Base-by-base conservation (phyloP, 2,113 vertebrate species). In the Podiceps cristatus region DNA sequence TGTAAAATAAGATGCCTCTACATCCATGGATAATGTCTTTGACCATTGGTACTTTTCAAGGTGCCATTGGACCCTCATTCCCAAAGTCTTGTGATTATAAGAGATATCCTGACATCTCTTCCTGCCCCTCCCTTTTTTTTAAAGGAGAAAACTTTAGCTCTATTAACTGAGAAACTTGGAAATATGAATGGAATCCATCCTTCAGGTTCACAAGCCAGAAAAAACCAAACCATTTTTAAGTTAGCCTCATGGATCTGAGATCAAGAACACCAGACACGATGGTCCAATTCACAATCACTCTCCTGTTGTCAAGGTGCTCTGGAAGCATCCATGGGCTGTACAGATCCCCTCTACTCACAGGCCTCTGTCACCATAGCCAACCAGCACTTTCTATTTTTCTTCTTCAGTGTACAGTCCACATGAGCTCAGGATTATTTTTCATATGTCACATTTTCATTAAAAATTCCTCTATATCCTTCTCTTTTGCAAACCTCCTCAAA, bases 11-110 rank as follows among this genome's bases (percentile, higher is more conserved):
- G 5, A 3, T 15, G 37, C 9, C 18, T 67, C 44, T 49, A 31
- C 17, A 19, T 0, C 1, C 24, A 35, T 0, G 4, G 10, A 40
- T 16, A 74, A 69, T 6, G 72, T 31, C 14, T 44, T 45, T 64
- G 18, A 44, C 15, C 68, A 67, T 7, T 1, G 3, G 20, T 18
- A 27, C 18, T 67, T 80, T 76, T 44, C 1, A 5, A 27, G 24
- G 20, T 33, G 31, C 33, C 35, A 35, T 3, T 47, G 13, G 16
- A 29, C 35, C 27, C 19, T 66, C 16, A 25, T 31, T 77, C 64
- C 28, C n/a, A 31, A 52, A 64, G 50, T 40, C 25, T 13, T 56
- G 24, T 33, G 67, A 40, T 60, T 88, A 35, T 6, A 52, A 83
- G 24, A 72, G 17, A 50, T 35, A 69, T 4, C 42, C 35, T 31